Evolutionary conservation across 2,113 vertebrate genomes (phyloP), one percentile per base, ranked within the genome.

Genomic region (Canis aureus): DNA sequence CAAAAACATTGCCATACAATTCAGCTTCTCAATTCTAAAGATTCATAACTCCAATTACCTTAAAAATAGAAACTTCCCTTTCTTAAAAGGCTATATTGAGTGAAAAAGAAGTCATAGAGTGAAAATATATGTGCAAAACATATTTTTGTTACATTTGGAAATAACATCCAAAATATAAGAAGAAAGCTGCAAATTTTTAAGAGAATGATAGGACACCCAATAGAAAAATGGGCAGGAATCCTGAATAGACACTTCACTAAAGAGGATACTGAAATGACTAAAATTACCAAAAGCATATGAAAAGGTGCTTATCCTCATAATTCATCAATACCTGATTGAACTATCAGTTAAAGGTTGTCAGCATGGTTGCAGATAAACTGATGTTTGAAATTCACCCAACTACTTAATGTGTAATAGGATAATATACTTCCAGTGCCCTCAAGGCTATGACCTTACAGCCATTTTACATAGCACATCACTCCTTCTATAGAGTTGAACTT

Each of bases 391-490:
- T 95, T 97, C 92, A 94, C 60, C 38, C 64, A 96, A 51, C 29
- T 95, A 73, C 71, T 53, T 92, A 84, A n/a, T 23, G 64, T 97
- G 95, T 84, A 97, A 89, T 97, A 95, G 92, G 84, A 90, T 86
- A 86, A 79, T 96, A 87, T 55, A 94, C 91, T 92, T 97, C 59
- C 92, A 94, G n/a, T 91, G 89, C 93, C 93, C 81, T 97, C 60
- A 19, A 91, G 89, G 93, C 92, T 95, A 95, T 95, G 86, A 82
- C 55, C 59, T 87, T 8, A 74, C 92, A 95, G 97, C 95, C 95
- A 29, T 93, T 67, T 96, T 89, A 97, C 94, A 97, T 97, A 98
- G 98, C 98, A 97, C 97, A 98, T 96, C 97, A 94, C 97, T 97
- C 95, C 97, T 97, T 83, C 95, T 95, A 88, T 92, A 90, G 95